Percentiles rank a stretch among this genome's conserved stretches.
phyloP scores from a whole-genome alignment of 2,797 vertebrate genomes.

The Cirrhinus mrigala region DNA sequence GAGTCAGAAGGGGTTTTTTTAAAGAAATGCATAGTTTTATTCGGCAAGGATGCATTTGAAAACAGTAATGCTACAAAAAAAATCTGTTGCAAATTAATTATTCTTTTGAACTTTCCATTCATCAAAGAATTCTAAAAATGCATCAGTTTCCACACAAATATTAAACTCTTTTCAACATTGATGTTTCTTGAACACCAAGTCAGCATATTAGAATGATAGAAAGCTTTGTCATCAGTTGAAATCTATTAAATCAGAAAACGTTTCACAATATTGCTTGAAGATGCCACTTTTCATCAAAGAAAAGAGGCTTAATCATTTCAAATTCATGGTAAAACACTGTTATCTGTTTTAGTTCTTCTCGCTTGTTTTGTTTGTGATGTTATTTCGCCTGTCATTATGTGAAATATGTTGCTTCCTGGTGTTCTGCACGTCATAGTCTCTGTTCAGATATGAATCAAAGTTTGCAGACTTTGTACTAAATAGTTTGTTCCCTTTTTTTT shows the following conservation, averaged over 20 bases:
- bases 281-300: not conserved
- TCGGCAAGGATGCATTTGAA: no score
- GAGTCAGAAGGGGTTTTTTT: not conserved
- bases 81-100: no score
- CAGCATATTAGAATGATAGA: not conserved
- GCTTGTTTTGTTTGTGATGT: not conserved
- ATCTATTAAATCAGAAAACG: not conserved
- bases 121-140: no score
- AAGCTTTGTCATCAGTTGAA: not conserved
- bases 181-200: not conserved
- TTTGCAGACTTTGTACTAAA: slow-evolving; percentile 11
- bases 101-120: no score
- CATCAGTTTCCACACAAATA: not conserved
- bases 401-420: slow-evolving; percentile 2
- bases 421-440: not conserved
- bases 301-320: not conserved
- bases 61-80: no score
- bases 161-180: not conserved
- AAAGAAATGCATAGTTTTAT: no score
- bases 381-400: slow-evolving; percentile 9
- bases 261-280: not conserved
- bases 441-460: not conserved
- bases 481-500: slow-evolving; percentile 52
- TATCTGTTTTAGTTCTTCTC: not conserved
- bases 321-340: not conserved